Conservation (phyloP, 1,140 invertebrate genomes). For the Thaumatotibia leucotreta region DNA sequence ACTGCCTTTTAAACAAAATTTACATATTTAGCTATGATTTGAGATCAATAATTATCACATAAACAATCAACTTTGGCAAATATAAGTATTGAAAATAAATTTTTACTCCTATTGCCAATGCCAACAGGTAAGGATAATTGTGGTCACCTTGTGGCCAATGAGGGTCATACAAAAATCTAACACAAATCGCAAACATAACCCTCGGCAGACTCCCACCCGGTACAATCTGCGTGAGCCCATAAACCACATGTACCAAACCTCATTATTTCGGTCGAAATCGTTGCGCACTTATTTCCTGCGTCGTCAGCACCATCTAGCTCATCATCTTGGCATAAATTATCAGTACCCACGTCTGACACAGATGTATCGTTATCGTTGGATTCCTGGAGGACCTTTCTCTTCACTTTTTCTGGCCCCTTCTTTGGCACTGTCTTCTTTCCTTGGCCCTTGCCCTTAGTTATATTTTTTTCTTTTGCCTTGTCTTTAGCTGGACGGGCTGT, state of each 20-base stretch:
- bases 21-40: too few species aligned
- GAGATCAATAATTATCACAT: too few species aligned
- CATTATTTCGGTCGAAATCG: constrained; percentile 38
- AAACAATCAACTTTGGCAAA: too few species aligned
- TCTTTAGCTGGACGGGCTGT: not conserved
- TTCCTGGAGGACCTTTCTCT: constrained; percentile 35
- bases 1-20: too few species aligned
- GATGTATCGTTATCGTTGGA: constrained; percentile 34
- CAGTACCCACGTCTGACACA: constrained; percentile 31
- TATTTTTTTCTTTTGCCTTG: constrained; percentile 16
- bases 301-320: constrained; percentile 37
- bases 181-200: too few species aligned
- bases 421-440: constrained; percentile 28
- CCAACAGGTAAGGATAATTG: too few species aligned
- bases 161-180: too few species aligned
- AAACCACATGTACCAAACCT: constrained; percentile 38
- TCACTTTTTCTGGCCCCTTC: constrained; percentile 25
- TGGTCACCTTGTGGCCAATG: too few species aligned
- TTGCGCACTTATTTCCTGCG: constrained; percentile 33
- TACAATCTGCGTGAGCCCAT: constrained; percentile 23
- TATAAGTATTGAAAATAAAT: too few species aligned
- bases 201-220: not conserved
- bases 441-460: constrained; percentile 27
- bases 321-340: constrained; percentile 42
- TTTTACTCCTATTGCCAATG: too few species aligned